Evolutionary conservation across 2,888 invertebrate species (phyloP), one percentile per base, ranked within the genome.

Genomic region (Tanytarsus gracilentus): DNA sequence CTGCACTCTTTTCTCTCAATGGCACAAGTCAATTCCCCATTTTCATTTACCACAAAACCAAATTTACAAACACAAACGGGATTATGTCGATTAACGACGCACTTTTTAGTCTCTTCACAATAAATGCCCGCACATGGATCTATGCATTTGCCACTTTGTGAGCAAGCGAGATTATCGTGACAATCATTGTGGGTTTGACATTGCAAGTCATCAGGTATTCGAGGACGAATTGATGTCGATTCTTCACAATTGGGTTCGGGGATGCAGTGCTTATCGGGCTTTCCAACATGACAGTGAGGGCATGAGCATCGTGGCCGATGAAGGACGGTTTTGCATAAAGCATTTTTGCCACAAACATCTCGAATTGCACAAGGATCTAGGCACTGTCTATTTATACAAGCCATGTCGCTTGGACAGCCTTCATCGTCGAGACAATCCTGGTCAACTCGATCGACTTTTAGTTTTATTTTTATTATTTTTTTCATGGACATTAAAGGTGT

Each of bases 321-420:
- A 71, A 86, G 77, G 65, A 89, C 81, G 62, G 89, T 86, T 69
- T 84, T 85, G 75, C 94, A 94, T 64, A 91, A 79, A 64, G 94
- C 92, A 75, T 92, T 92, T 69, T 84, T 81, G 66, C 93, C 93
- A 74, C 94, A 94, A 66, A 86, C 88, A 68, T 87, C 91, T 68
- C 89, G 84, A 70, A 91, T 80, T 70, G 84, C 84, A 78, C 93
- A 94, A 65, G 92, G 93, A 77, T 93, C 90, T 76, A 87, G 82
- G 77, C 93, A 94, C 77, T 88, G 86, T 18, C 44, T 83, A 78
- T 88, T 87, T 77, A 90, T 82, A 79, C 93, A 94, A 73, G 90
- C 87, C 79, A 89, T 88, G 78, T 92, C 90, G 77, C 85, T 85
- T 67, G 89, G 85, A 78, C 93, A 94, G 79, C 91, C 91, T 79